Evolutionary conservation across 2,888 invertebrate genomes (phyloP).

Genomic region (Epistrophe grossulariae): DNA sequence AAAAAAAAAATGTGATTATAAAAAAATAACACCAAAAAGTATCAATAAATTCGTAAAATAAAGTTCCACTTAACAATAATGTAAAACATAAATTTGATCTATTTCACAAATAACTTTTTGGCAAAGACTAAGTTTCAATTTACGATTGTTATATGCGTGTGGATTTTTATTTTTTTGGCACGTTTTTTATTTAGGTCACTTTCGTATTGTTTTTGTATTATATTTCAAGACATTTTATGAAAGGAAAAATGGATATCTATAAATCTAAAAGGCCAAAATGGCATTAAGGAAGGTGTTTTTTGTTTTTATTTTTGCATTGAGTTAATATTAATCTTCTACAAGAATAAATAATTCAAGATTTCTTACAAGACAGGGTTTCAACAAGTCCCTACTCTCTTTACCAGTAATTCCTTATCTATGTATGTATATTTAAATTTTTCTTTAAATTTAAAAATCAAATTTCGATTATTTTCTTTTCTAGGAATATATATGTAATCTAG

Average conservation of each 20-base stretch:
- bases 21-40: not conserved
- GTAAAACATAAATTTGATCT: slow-evolving; percentile 27
- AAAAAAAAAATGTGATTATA: no score
- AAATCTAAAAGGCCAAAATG: not conserved
- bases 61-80: slow-evolving; percentile 1
- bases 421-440: no score
- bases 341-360: not conserved
- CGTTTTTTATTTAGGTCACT: slow-evolving; percentile 54
- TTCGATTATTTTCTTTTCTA: no score
- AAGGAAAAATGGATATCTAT: not conserved
- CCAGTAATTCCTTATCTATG: no score
- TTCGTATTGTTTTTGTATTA: slow-evolving; percentile 8
- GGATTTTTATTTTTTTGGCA: slow-evolving; percentile 46
- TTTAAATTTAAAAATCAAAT: no score
- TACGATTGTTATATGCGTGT: slow-evolving; percentile 32
- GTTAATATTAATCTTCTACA: not conserved
- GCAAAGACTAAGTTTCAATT: slow-evolving; percentile 40
- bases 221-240: not conserved
- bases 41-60: slow-evolving; percentile 26
- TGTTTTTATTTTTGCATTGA: not conserved
- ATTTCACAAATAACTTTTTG: slow-evolving; percentile 46
- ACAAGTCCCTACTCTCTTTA: no score
- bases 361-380: not conserved
- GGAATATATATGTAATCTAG: not conserved
- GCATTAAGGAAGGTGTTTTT: not conserved